A percentile compares a stretch with the other conserved stretches of the same genome.
phyloP scores from a whole-genome alignment of 1,140 invertebrate genomes.

The Anastatus disparis region DNA sequence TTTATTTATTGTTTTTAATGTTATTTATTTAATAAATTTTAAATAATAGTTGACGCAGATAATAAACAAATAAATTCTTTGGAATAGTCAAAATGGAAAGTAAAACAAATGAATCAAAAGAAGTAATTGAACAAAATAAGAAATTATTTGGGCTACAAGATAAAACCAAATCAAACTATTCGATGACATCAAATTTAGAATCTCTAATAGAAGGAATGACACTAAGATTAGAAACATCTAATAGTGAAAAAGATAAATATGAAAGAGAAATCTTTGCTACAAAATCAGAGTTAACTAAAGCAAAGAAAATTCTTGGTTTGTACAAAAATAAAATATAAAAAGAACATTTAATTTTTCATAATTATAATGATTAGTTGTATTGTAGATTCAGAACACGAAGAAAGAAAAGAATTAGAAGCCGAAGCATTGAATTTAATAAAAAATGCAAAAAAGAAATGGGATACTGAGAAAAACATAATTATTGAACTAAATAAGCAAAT shows the following conservation, averaged over 20 bases:
- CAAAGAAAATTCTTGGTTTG: constrained; percentile 59
- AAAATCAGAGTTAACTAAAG: constrained; percentile 55
- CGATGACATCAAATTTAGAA: constrained; percentile 57
- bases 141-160: constrained; percentile 66
- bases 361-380: constrained; percentile 38
- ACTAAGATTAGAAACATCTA: constrained; percentile 63
- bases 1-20: too few species aligned
- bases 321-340: not conserved
- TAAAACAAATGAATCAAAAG: constrained; percentile 60
- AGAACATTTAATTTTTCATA: not conserved
- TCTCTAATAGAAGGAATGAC: constrained; percentile 64
- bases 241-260: constrained; percentile 65
- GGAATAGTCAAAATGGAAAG: constrained; percentile 60
- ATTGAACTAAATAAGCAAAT: constrained; percentile 69
- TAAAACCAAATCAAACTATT: constrained; percentile 56
- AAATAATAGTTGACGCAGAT: too few species aligned
- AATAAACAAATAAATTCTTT: constrained; percentile 45
- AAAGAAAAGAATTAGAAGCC: constrained; percentile 68
- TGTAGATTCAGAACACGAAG: constrained; percentile 68
- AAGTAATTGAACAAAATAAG: constrained; percentile 70
- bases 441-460: constrained; percentile 71
- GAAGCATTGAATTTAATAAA: constrained; percentile 71
- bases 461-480: constrained; percentile 70
- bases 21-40: too few species aligned
- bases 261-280: constrained; percentile 67